Conservation (phyloP, 1,140 invertebrate species). For the Drosophila watanabei region DNA sequence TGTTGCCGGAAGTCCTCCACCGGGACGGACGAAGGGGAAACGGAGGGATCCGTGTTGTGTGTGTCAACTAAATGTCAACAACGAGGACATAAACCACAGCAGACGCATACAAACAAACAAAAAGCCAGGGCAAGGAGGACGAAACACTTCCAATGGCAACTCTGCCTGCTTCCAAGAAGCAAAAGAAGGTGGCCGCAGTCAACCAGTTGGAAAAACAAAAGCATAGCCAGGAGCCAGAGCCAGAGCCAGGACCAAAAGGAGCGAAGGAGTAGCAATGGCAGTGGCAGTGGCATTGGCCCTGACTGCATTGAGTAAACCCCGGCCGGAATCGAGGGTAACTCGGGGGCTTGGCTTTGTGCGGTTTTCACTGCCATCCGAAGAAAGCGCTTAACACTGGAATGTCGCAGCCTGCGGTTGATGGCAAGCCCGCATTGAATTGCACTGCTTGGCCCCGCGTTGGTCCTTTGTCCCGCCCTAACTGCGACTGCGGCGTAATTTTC, state of each 20-base stretch:
- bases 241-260: background rate
- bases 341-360: conserved; percentile 31
- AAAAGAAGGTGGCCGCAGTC: conserved; percentile 34
- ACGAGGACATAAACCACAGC: conserved; percentile 61
- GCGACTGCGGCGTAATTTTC: conserved; percentile 3
- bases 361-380: conserved; percentile 33
- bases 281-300: conserved; percentile 62
- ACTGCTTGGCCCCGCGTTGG: conserved; percentile 8
- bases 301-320: conserved; percentile 35
- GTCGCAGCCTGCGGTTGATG: conserved; percentile 53
- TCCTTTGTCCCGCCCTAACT: conserved; percentile 16
- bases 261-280: conserved; percentile 14
- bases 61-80: conserved; percentile 82
- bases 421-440: conserved; percentile 35
- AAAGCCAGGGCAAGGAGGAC: conserved; percentile 2
- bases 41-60: conserved; percentile 42
- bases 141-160: conserved; percentile 11
- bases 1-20: conserved; percentile 61
- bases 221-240: conserved; percentile 22
- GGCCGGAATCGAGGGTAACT: conserved; percentile 15
- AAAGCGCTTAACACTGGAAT: conserved; percentile 55
- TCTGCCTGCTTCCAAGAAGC: conserved; percentile 6
- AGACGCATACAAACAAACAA: conserved; percentile 33
- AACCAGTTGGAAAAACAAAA: conserved; percentile 53
- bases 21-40: conserved; percentile 5